Base-by-base conservation (phyloP, 2,113 vertebrate genomes). In the Zapornia atra region DNA sequence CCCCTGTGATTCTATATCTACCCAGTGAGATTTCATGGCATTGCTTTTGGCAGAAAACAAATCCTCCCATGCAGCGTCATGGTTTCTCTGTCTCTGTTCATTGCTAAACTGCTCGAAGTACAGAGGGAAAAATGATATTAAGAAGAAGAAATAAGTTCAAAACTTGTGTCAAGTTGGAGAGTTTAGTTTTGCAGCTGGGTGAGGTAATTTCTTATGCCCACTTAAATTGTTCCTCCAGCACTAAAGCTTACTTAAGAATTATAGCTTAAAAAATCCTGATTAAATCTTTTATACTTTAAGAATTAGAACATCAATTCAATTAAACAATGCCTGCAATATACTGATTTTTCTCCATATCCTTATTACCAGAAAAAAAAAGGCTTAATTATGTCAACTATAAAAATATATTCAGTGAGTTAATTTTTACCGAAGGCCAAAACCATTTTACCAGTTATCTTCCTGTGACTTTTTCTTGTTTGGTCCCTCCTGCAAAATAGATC, bases 231-330 rank as follows among this genome's bases (percentile, higher is more conserved):
- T 92, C 60, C 26, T 91, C 42, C 60, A 70, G 15, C 51, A 54
- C 42, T 59, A 63, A 95, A 78, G 51, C 19, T 89, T 91, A 87
- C 19, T 89, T 91, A 87, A 87, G 69, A 73, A 86, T 59, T 78
- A 78, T 5, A 71, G 44, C 22, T 54, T 87, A 57, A 89, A 63
- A 22, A 84, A 73, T 46, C 36, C 34, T 78, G 51, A 79, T 86
- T 17, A 82, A 84, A 66, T 72, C 20, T 85, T 90, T 73, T 36
- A 61, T 75, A 50, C 56, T 83, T 93, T 78, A 53, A 79, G 33
- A 48, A 60, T 84, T 44, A 86, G 56, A 86, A 81, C 8, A 64
- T 66, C 72, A 57, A 56, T 83, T 83, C 24, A 83, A 86, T 81
- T 89, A 84, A 84, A 66, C 8, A 50, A n/a, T 36, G 5, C 88